These are phyloP conservation scores for Tenodera sinensis DNA, from an alignment of 2,888 invertebrate species.

Conservation along the genomic window DNA sequence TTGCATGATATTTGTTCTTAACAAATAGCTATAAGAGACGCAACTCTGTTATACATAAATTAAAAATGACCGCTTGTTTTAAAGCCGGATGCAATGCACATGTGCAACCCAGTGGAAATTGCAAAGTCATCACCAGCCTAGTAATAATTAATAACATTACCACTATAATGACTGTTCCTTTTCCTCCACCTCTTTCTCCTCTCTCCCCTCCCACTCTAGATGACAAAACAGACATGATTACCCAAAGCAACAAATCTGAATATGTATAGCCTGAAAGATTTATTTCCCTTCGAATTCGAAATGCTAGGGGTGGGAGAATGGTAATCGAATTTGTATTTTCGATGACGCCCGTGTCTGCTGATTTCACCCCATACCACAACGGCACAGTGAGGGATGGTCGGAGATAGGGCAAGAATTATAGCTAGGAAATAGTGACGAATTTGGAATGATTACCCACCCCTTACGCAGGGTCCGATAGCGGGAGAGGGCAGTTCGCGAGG, in stretches of 20 bases:
- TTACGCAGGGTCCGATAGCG: neutral
- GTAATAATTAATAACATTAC: neutral
- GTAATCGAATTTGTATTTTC: neutral
- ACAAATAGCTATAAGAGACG: no score
- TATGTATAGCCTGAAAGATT: neutral
- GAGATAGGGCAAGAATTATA: neutral
- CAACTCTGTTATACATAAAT: no score
- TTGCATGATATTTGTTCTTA: no score
- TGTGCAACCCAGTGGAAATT: neutral
- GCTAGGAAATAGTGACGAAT: conserved; percentile 5
- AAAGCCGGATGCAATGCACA: neutral
- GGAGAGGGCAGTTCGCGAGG: neutral
- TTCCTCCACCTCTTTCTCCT: neutral
- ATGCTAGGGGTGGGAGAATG: neutral
- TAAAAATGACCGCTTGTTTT: no score
- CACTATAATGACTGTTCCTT: neutral
- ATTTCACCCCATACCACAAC: neutral
- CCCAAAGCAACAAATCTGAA: neutral
- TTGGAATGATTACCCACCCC: neutral
- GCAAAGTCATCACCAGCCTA: neutral
- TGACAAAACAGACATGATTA: neutral
- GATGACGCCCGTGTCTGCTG: neutral
- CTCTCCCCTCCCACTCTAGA: neutral
- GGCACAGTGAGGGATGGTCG: neutral
- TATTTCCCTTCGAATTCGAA: neutral